phyloP scores from a whole-genome alignment of 2,888 invertebrate genomes.

The Incurvaria masculella region DNA sequence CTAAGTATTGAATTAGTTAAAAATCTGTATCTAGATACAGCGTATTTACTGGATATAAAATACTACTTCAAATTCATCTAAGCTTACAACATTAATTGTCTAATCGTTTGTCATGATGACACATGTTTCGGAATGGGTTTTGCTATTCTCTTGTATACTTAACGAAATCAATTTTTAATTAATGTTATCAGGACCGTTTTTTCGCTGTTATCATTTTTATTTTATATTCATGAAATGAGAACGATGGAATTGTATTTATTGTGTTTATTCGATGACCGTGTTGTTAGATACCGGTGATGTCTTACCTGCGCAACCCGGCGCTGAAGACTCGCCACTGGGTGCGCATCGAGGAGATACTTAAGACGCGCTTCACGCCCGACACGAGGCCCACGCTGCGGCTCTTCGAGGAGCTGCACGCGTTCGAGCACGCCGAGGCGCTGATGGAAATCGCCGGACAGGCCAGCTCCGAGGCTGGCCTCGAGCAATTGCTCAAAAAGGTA shows the following conservation, averaged over 20 bases:
- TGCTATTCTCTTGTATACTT: no score
- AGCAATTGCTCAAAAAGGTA: slow-evolving; percentile 74
- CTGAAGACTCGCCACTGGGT: slow-evolving; percentile 81
- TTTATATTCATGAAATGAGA: no score
- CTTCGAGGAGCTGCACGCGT: slow-evolving; percentile 71
- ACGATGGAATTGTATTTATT: background rate
- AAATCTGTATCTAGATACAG: no score
- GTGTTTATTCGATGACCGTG: background rate
- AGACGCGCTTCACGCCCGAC: slow-evolving; percentile 70
- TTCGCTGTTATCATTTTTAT: no score
- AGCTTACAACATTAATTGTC: no score
- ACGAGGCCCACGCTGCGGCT: slow-evolving; percentile 62
- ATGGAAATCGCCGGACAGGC: slow-evolving; percentile 87
- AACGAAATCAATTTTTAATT: no score
- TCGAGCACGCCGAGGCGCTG: slow-evolving; percentile 68
- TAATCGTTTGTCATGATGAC: no score
- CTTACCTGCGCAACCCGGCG: slow-evolving; percentile 76
- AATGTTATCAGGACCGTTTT: no score
- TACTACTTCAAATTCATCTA: no score
- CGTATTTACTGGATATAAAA: no score
- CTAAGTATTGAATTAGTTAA: background rate
- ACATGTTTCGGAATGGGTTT: no score
- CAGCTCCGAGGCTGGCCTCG: slow-evolving; percentile 82
- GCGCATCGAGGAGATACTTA: slow-evolving; percentile 70
- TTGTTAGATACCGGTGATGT: slow-evolving; percentile 67